These are phyloP conservation scores for Buathra laborator DNA, from an alignment of 2,888 invertebrate species.

Conservation along the genomic window DNA sequence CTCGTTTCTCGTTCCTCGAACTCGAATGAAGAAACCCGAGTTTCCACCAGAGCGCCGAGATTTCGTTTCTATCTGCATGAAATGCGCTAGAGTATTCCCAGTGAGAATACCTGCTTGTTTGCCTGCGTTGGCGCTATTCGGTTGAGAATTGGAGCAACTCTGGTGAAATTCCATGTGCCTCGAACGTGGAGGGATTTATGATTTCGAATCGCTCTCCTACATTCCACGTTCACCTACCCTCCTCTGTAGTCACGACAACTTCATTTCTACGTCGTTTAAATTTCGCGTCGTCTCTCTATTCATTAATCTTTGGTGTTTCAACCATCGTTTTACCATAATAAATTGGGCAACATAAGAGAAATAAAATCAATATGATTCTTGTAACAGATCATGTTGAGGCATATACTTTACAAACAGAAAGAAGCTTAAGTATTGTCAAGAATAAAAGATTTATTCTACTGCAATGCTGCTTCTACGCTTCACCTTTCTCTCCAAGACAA, in stretches of 20 bases:
- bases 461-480: neutral
- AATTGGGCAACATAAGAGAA: neutral
- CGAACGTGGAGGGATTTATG: neutral
- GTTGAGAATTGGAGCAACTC: neutral
- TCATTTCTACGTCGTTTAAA: neutral
- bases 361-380: neutral
- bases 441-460: neutral
- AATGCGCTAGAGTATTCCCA: neutral
- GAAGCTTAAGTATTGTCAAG: neutral
- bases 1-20: neutral
- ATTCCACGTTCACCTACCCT: neutral
- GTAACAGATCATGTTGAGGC: neutral
- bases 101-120: neutral
- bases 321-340: neutral
- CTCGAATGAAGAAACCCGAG: neutral
- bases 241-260: neutral
- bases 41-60: neutral
- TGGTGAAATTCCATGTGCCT: neutral
- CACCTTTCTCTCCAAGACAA: neutral
- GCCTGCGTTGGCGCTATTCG: neutral
- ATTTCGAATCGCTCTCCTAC: neutral
- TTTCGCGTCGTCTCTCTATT: neutral
- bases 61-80: slow-evolving; percentile 1
- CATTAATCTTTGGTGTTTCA: neutral
- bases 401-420: neutral